Percentiles rank a stretch among this genome's conserved stretches.
These are phyloP conservation scores for Anthophora plumipes DNA, from an alignment of 2,888 invertebrate genomes.

Conservation along the genomic window DNA sequence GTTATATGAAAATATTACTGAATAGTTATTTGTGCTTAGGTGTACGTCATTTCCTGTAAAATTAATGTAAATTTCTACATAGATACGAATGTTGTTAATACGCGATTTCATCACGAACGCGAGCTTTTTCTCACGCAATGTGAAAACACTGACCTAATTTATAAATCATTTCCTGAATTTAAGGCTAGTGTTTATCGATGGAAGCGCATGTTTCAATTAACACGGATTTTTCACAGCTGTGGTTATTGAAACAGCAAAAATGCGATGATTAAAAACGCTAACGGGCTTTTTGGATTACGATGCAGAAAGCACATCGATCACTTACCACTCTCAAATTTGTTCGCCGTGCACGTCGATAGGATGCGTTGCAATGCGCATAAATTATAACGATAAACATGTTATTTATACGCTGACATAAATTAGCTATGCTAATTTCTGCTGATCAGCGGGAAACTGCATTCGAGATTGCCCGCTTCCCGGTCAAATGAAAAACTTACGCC, in stretches of 20 bases:
- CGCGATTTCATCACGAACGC: not conserved
- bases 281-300: constrained; percentile 40
- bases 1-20: no score
- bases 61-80: not conserved
- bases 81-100: not conserved
- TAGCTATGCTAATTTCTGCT: constrained; percentile 84
- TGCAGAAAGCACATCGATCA: constrained; percentile 60
- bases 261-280: constrained; percentile 45
- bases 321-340: constrained; percentile 68
- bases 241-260: constrained; percentile 34
- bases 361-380: constrained; percentile 79
- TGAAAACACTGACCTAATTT: not conserved
- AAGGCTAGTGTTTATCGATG: not conserved
- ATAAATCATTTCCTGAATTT: not conserved
- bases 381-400: constrained; percentile 84
- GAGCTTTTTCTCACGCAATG: not conserved
- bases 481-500: constrained; percentile 27
- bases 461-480: constrained; percentile 68
- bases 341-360: constrained; percentile 72
- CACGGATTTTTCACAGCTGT: not conserved
- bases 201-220: not conserved
- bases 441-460: constrained; percentile 81
- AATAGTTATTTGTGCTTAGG: no score
- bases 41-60: no score
- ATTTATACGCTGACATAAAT: constrained; percentile 84